These are phyloP conservation scores for Acrocephalus kingi DNA, from an alignment of 2,113 vertebrate genomes.

Conservation along the genomic window DNA sequence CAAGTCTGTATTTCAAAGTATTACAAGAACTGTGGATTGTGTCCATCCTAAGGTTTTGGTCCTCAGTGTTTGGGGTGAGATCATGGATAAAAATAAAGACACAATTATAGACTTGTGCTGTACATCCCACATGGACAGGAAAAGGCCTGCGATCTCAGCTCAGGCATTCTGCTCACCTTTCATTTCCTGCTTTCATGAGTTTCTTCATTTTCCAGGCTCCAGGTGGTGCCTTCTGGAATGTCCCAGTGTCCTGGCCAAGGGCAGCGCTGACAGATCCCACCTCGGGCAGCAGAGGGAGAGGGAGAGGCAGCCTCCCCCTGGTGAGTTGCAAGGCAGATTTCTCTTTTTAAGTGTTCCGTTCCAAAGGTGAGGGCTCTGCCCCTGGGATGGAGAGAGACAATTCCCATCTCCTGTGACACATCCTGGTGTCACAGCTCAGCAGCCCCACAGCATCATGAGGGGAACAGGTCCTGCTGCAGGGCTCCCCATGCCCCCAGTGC, in stretches of 20 bases:
- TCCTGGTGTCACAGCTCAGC: background rate
- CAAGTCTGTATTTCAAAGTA: background rate
- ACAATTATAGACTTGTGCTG: background rate
- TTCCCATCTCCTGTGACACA: background rate
- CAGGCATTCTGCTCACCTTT: background rate
- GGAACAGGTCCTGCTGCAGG: background rate
- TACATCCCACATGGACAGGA: background rate
- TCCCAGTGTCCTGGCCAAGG: too few relatives aligned
- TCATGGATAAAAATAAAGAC: background rate
- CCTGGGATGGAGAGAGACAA: background rate
- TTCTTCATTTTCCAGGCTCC: background rate
- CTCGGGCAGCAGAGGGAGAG: background rate
- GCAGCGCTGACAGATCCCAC: background rate
- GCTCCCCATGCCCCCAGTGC: background rate
- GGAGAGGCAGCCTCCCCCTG: background rate
- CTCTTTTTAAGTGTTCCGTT: background rate
- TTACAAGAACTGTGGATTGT: background rate
- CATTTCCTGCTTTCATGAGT: background rate
- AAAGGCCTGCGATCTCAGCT: background rate
- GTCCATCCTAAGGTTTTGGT: background rate
- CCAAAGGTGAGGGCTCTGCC: background rate
- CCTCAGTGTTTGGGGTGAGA: background rate
- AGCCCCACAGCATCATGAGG: background rate
- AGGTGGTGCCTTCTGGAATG: background rate
- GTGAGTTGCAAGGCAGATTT: background rate